These are phyloP conservation scores for Sebastes itinus DNA, from an alignment of 2,797 vertebrate genomes.

Conservation along the genomic window DNA sequence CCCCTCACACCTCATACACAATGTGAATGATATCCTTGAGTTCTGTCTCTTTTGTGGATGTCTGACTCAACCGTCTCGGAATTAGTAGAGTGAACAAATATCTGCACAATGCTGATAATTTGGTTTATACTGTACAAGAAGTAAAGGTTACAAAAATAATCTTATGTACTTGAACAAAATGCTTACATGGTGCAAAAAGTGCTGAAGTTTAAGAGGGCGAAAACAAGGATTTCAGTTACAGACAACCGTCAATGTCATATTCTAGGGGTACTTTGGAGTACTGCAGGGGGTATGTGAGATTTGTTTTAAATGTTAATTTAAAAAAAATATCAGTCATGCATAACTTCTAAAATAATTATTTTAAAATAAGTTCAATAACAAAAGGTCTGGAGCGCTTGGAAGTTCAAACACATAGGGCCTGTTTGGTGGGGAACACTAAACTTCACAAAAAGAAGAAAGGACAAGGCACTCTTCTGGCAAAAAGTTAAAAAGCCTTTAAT, in stretches of 20 bases:
- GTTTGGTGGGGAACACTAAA: too few relatives aligned
- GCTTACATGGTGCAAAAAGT: neutral
- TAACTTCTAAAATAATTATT: too few relatives aligned
- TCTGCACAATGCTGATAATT: neutral
- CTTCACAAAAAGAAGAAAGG: too few relatives aligned
- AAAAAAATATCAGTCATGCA: too few relatives aligned
- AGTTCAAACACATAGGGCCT: fast-evolving
- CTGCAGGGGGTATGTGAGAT: too few relatives aligned
- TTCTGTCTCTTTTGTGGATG: neutral
- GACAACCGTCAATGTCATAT: neutral
- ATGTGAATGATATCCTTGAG: neutral
- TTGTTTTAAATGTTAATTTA: too few relatives aligned
- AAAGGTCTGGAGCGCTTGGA: too few relatives aligned
- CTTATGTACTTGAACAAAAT: neutral
- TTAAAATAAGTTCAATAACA: too few relatives aligned
- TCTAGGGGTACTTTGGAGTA: fast-evolving
- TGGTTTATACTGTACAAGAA: neutral
- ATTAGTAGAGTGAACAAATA: neutral
- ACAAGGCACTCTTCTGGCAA: too few relatives aligned
- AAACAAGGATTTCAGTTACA: neutral
- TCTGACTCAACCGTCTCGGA: neutral
- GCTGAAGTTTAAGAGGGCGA: neutral
- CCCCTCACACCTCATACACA: neutral
- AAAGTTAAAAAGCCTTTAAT: too few relatives aligned
- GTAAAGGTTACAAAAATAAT: neutral